These are phyloP conservation scores for Achroia grisella DNA, from an alignment of 1,140 invertebrate genomes.

Conservation along the genomic window DNA sequence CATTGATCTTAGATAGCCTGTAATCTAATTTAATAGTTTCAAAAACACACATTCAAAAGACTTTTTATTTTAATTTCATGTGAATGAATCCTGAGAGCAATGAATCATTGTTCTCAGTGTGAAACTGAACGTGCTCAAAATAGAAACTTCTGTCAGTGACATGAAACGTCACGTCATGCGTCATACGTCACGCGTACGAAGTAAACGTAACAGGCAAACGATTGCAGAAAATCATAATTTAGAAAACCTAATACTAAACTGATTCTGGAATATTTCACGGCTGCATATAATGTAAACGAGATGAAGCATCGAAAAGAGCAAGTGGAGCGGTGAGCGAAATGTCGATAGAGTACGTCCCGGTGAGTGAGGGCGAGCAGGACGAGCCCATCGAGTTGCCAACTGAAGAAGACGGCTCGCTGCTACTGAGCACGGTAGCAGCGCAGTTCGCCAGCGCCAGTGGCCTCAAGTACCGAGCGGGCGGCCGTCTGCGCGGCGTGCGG, in stretches of 20 bases:
- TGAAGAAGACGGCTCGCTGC: constrained; percentile 87
- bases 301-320: constrained; percentile 33
- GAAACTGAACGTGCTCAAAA: neutral
- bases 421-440: constrained; percentile 87
- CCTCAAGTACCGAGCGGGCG: constrained; percentile 89
- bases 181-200: constrained; percentile 39
- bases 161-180: constrained; percentile 37
- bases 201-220: constrained; percentile 5
- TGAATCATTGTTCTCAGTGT: too few relatives aligned
- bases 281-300: constrained; percentile 41
- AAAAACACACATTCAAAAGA: too few relatives aligned
- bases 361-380: constrained; percentile 88
- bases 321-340: constrained; percentile 49
- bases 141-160: constrained; percentile 16
- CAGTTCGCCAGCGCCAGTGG: constrained; percentile 93
- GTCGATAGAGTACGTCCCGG: constrained; percentile 75
- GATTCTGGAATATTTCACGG: constrained; percentile 12
- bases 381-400: constrained; percentile 92
- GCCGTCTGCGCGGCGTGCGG: constrained; percentile 85
- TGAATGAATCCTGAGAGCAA: too few relatives aligned
- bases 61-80: too few relatives aligned
- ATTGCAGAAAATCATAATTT: neutral
- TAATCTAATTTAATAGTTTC: too few relatives aligned
- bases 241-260: constrained; percentile 1
- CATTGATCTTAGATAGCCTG: too few relatives aligned